Evolutionary conservation across 2,113 vertebrate species (phyloP), one percentile per base, ranked within the genome.

Genomic region (Lepus timidus): DNA sequence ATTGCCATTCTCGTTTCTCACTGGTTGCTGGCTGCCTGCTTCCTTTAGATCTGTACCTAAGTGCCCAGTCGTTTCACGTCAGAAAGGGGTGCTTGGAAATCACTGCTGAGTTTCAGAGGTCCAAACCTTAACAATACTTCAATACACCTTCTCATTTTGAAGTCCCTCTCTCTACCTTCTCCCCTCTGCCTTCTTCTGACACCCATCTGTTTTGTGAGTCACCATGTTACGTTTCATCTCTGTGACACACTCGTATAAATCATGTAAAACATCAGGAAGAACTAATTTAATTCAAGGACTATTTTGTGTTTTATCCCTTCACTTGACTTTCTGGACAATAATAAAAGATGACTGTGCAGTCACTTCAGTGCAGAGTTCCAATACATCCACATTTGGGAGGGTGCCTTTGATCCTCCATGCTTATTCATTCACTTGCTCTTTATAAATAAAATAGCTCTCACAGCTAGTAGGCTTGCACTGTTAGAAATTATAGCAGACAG

Each of bases 141-240:
- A 44, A 61, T 17, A 27, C 4, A 98, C 98, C 99, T 99, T 99
- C 98, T 99, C 99, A 98, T 99, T 99, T 99, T 99, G 98, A 98
- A 99, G 98, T 99, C 97, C 98, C 99, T 98, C 99, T 98, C 98
- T 99, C 99, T 98, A 98, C 99, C 98, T 99, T 99, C 99, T 99
- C 98, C 98, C 98, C 44, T 44, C 44, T 44, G 44, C 44, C 44
- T 44, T 44, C 44, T 44, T 44, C 44, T 7, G 44, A 7, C 44
- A 98, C 98, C 98, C 93, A 98, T 99, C 98, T 98, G 90, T 97
- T 98, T 96, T 84, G 94, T 97, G 97, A 97, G 49, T 95, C 88
- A 39, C 88, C 29, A 78, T 74, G 9, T 36, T 36, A 65, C 94
- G 90, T 87, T 95, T 73, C 95, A 92, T 95, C 58, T 95, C 73